Base-by-base conservation (phyloP, 1,140 invertebrate genomes). In the Euura lappo region DNA sequence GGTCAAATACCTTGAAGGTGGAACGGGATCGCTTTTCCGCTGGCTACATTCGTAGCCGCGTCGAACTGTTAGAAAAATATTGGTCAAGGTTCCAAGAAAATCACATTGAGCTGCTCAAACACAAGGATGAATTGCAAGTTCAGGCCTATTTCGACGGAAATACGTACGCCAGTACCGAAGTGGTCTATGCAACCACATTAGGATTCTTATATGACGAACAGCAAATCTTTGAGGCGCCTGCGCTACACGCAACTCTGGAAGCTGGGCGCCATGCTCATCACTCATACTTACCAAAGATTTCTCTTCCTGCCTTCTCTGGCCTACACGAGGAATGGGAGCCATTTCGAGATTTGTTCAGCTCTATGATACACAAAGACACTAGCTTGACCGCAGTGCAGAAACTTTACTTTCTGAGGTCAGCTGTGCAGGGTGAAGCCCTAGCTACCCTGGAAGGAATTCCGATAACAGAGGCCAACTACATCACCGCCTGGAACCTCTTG, bases 391-490 rank as follows among this genome's bases (percentile, higher is more conserved):
- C 71, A 3, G 77, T 79, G 1, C 73, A 78, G 72, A 78, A 76
- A 68, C 71, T 82, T 13, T 75, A 80, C 67, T 81, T 81, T 74
- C 70, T 83, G 65, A 76, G 75, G 72, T 67, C 74, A 28, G 74
- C 70, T 70, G n/a, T 84, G 6, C 71, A 65, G 28, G 79, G 75
- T 5, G 78, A 83, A 68, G 79, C 79, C 11, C 69, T 47, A 45
- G 47, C 71, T 42, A 71, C 81, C 69, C 75, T 82, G 67, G 71
- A 76, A 43, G 51, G 77, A 11, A 66, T 82, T 8, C 69, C 77
- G 70, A 68, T 80, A 28, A 79, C 80, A 2, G 74, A 77, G 28
- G 71, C 60, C 65, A 85, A 82, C 74, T 83, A 84, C 70, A 11
- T 11, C 47, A 51, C 11, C 11, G 47, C 47, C 47, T 51, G 47